Evolutionary conservation across 1,140 invertebrate genomes (phyloP).

Genomic region (Pachyrhynchus sulphureomaculatus): DNA sequence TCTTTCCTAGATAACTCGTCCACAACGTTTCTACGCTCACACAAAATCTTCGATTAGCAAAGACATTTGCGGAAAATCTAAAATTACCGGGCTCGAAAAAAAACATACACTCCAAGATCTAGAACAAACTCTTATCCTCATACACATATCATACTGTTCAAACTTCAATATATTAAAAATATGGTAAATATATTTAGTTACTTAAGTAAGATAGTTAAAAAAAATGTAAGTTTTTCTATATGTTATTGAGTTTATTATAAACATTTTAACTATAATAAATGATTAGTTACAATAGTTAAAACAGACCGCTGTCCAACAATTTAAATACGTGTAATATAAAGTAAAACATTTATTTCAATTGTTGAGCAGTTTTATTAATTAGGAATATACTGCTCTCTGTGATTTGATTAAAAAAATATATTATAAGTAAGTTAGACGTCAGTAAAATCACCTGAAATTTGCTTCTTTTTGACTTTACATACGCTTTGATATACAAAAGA

Average conservation of each 20-base stretch:
- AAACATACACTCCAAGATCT: no score
- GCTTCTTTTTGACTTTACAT: not conserved
- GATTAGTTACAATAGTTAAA: not conserved
- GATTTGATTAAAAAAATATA: slow-evolving; percentile 17
- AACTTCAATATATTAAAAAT: not conserved
- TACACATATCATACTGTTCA: no score
- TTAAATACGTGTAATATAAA: not conserved
- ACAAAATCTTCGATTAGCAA: no score
- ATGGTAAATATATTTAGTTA: not conserved
- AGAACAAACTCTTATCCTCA: no score
- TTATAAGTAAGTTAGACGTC: not conserved
- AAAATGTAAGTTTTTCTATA: not conserved
- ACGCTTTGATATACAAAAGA: no score
- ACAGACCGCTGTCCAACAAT: slow-evolving; percentile 5
- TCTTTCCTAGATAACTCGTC: no score
- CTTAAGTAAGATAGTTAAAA: slow-evolving; percentile 2
- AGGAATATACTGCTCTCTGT: slow-evolving; percentile 17
- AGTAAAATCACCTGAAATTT: not conserved
- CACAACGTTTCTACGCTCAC: no score
- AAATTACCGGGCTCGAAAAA: no score
- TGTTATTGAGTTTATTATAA: not conserved
- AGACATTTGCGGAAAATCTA: no score
- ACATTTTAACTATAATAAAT: slow-evolving; percentile 6
- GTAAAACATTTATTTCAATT: not conserved
- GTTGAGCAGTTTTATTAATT: slow-evolving; percentile 11